These are phyloP conservation scores for Xyliphius kryptos DNA, from an alignment of 2,113 vertebrate genomes.

Conservation along the genomic window DNA sequence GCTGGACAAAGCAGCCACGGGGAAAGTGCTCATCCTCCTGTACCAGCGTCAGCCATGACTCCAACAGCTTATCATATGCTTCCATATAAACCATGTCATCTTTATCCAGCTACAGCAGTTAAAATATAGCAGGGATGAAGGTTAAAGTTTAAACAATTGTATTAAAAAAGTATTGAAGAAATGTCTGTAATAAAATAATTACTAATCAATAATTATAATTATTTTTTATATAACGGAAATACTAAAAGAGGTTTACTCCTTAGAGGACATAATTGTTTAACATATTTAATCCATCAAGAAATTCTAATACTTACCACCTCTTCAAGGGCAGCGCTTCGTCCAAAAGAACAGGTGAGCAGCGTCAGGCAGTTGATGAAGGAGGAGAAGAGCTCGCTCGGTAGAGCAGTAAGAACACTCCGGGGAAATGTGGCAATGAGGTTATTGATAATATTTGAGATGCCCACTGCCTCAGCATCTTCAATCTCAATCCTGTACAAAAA, in stretches of 20 bases:
- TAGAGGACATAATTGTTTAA: too few species aligned
- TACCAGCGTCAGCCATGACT: constrained; percentile 93
- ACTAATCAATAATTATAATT: too few species aligned
- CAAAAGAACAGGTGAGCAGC: constrained; percentile 94
- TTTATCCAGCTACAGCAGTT: constrained; percentile 83
- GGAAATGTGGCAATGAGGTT: constrained; percentile 97
- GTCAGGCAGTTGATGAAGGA: constrained; percentile 98
- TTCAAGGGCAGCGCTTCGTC: constrained; percentile 93
- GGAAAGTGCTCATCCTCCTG: constrained; percentile 97
- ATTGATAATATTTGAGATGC: constrained; percentile 94
- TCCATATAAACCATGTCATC: constrained; percentile 99
- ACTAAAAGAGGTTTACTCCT: too few species aligned
- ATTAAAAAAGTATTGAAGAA: too few species aligned
- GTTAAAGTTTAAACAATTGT: too few species aligned
- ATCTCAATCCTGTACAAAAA: constrained; percentile 82
- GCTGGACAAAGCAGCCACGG: constrained; percentile 91
- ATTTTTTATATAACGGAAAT: too few species aligned
- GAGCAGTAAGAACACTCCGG: constrained; percentile 83
- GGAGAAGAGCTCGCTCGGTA: constrained; percentile 92
- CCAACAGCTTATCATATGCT: constrained; percentile 92
- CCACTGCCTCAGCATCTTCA: constrained; percentile 95
- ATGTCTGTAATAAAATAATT: too few species aligned
- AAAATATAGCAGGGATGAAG: too few species aligned
- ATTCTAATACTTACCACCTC: constrained; percentile 96
- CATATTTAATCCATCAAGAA: too few species aligned